Evolutionary conservation across 2,797 vertebrate genomes (phyloP).

Genomic region (Antrozous pallidus): DNA sequence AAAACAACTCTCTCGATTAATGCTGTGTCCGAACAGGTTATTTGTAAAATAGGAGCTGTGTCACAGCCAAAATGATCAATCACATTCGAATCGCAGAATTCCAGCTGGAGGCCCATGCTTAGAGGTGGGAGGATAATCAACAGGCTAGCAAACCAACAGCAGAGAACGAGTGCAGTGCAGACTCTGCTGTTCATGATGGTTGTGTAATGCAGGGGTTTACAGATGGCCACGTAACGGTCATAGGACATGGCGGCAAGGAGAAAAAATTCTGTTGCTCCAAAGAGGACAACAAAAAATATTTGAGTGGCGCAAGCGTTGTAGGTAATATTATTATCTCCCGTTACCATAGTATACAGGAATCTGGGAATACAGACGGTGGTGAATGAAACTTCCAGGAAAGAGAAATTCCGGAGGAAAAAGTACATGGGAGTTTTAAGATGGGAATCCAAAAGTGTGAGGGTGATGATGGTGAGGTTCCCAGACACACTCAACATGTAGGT

Average conservation of each 20-base stretch:
- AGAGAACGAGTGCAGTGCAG: constrained; percentile 30
- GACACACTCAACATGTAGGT: constrained; percentile 61
- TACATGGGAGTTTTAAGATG: constrained; percentile 68
- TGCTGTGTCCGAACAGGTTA: constrained; percentile 65
- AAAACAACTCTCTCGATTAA: constrained; percentile 53
- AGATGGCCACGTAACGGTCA: constrained; percentile 69
- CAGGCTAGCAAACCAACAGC: constrained; percentile 63
- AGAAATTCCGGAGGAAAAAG: constrained; percentile 69
- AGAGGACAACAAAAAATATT: constrained; percentile 60
- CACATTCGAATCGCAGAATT: constrained; percentile 65
- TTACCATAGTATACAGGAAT: constrained; percentile 58
- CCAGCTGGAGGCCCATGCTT: constrained; percentile 60
- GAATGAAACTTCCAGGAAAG: constrained; percentile 69
- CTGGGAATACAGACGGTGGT: constrained; percentile 65
- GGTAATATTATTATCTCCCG: constrained; percentile 61
- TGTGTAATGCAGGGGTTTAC: constrained; percentile 65
- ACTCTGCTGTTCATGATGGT: constrained; percentile 61
- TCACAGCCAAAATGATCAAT: constrained; percentile 72
- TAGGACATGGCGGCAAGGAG: constrained; percentile 68
- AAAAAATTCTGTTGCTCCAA: constrained; percentile 68
- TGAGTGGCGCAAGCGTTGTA: constrained; percentile 67
- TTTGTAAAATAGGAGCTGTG: constrained; percentile 56
- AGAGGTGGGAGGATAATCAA: constrained; percentile 57
- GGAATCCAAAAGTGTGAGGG: constrained; percentile 52
- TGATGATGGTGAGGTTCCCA: constrained; percentile 63